phyloP scores from a whole-genome alignment of 2,113 vertebrate genomes.

The Equus przewalskii region DNA sequence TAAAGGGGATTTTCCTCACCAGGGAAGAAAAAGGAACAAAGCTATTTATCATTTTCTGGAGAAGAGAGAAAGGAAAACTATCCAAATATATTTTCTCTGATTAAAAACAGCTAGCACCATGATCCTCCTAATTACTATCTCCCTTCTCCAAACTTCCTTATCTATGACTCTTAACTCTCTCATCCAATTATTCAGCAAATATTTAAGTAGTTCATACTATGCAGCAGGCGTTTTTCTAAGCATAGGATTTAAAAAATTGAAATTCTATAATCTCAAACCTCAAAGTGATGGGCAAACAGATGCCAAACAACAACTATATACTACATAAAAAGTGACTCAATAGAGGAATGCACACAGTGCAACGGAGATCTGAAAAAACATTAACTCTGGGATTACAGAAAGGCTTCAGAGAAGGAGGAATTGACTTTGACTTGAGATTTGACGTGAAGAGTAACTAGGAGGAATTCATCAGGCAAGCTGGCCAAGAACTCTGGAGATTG shows the following conservation, averaged over 20 bases:
- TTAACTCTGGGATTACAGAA: background rate
- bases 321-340: background rate
- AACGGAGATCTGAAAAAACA: background rate
- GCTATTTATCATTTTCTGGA: background rate
- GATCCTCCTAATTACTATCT: background rate
- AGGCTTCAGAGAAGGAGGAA: background rate
- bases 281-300: background rate
- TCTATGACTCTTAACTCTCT: background rate
- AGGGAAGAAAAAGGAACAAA: background rate
- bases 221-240: background rate
- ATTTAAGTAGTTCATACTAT: background rate
- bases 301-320: background rate
- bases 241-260: background rate
- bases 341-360: background rate
- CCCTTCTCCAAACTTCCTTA: background rate
- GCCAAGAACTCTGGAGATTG: background rate
- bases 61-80: background rate
- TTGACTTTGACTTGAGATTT: background rate
- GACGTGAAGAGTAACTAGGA: conserved; percentile 21
- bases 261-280: background rate
- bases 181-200: background rate
- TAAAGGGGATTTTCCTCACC: conserved; percentile 28
- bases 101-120: background rate
- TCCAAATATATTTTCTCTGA: background rate
- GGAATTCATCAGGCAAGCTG: background rate